Base-by-base conservation (phyloP, 2,888 invertebrate species). In the Formica aserva region DNA sequence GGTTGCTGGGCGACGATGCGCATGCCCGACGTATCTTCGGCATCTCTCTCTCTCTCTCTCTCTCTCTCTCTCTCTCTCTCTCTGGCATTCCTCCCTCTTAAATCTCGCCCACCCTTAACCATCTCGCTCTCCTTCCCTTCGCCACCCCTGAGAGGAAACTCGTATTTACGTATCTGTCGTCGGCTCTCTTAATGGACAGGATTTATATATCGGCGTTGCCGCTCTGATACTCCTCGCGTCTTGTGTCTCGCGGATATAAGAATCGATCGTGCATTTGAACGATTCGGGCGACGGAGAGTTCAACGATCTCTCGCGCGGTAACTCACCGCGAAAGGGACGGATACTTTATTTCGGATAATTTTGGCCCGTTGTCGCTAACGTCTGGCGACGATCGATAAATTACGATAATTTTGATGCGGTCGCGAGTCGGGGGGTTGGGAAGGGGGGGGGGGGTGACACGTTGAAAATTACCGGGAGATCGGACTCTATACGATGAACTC, bases 1-100 rank as follows among this genome's bases (percentile, higher is more conserved):
- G 85, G 86, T 86, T 86, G 85, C 86, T 77, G 83, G 76, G 86
- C 81, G 81, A 62, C 65, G 48, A 77, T 60, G 85, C 86, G 85
- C 86, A 85, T 82, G 86, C 85, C 60, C 45, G 45, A 8, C 72
- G 72, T 60, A 78, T 60, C 72, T 78, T 78, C 60, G 60, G 60
- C 67, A 66, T 26, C n/a, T n/a, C n/a, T n/a, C n/a, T n/a, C n/a
- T n/a, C n/a, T n/a, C n/a, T 22, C 22, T 55, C 48, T 48, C 57
- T 78, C 78, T 60, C 57, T 9, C 32, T 32, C 45, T 45, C 71
- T 78, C 78, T 60, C 60, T 11, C 32, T 32, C 45, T 71, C 45
- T 45, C n/a, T 26, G 26, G 26, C 26, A 26, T 26, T 26, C 26
- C 78, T 32, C 72, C 78, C 60, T 71, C 60, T 78, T 72, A 78